Evolutionary conservation across 2,888 invertebrate genomes (phyloP), one percentile per base, ranked within the genome.

Genomic region (Sphinx pinastri): DNA sequence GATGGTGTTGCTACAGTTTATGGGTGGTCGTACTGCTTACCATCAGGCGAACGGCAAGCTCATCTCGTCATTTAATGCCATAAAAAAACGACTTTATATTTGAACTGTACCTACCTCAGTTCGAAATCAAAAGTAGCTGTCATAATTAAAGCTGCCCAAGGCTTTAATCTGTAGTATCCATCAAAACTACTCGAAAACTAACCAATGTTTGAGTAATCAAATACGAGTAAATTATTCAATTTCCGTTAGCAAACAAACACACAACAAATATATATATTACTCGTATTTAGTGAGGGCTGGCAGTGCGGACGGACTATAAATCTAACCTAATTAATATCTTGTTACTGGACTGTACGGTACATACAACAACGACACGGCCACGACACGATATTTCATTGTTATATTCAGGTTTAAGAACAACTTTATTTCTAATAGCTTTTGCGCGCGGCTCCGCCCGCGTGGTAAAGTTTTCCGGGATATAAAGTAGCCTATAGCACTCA

Each of bases 301-400:
- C 73, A 71, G 71, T 71, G 71, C 73, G 71, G 73, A 71, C 76
- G 75, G 66, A 69, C 68, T 78, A 79, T 83, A 81, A 82, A 82
- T 83, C 77, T 76, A 67, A 73, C 58, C 73, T 83, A 83, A 83
- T 83, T 82, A 83, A 83, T 83, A 77, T 77, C 78, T 77, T 74
- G 80, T 81, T 81, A 76, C 75, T 70, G 73, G 76, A 72, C 69
- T 76, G 7, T n/a, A 2, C 52, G 4, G 31, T 25, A 31, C 67
- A 13, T 7, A 52, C 7, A 14, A 19, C 11, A 0, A 52, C 52
- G 31, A 16, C 19, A 63, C 60, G 60, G 12, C 1, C 1, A 3
- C 60, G 60, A 47, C 47, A 63, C 60, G 60, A 55, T 16, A 16
- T 55, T 55, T 55, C 16, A 51, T 51, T 51, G 51, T 13, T 51